phyloP scores from a whole-genome alignment of 2,113 vertebrate genomes.

The Bostrychus sinensis region DNA sequence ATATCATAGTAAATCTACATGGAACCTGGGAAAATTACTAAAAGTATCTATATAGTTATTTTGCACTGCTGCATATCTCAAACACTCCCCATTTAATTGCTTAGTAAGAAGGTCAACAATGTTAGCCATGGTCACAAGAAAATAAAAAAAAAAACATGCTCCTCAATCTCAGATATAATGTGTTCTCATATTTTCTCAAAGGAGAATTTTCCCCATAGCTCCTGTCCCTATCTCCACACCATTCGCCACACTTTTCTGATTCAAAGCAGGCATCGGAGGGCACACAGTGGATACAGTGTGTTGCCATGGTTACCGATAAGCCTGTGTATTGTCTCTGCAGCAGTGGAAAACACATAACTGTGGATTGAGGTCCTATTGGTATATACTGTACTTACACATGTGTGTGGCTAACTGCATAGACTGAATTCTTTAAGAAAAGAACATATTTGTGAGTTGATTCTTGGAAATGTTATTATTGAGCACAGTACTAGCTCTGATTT shows the following conservation, averaged over 20 bases:
- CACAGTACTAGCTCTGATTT: neutral
- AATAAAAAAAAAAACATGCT: neutral
- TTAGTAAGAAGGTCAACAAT: neutral
- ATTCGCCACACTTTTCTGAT: slow-evolving; percentile 42
- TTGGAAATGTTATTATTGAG: slow-evolving; percentile 6
- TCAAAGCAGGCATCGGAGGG: slow-evolving; percentile 46
- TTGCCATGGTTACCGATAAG: slow-evolving; percentile 66
- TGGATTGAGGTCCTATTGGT: slow-evolving; percentile 27
- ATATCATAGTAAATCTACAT: too few relatives aligned
- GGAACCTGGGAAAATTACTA: too few relatives aligned
- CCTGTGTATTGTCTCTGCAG: slow-evolving; percentile 46
- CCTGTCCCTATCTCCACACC: slow-evolving; percentile 47
- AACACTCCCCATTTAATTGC: too few relatives aligned
- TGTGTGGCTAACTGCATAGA: slow-evolving; percentile 16
- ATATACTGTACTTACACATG: slow-evolving; percentile 12
- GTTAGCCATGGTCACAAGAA: slow-evolving; percentile 29
- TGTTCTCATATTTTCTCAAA: slow-evolving; percentile 48
- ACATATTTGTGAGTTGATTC: neutral
- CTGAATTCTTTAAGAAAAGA: slow-evolving; percentile 14
- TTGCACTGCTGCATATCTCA: too few relatives aligned
- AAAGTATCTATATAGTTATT: too few relatives aligned
- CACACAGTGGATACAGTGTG: slow-evolving; percentile 29
- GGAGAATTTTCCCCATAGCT: slow-evolving; percentile 42
- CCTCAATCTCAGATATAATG: slow-evolving; percentile 11
- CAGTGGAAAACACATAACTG: slow-evolving; percentile 52